phyloP scores from a whole-genome alignment of 2,113 vertebrate species.

The Hipposideros armiger region DNA sequence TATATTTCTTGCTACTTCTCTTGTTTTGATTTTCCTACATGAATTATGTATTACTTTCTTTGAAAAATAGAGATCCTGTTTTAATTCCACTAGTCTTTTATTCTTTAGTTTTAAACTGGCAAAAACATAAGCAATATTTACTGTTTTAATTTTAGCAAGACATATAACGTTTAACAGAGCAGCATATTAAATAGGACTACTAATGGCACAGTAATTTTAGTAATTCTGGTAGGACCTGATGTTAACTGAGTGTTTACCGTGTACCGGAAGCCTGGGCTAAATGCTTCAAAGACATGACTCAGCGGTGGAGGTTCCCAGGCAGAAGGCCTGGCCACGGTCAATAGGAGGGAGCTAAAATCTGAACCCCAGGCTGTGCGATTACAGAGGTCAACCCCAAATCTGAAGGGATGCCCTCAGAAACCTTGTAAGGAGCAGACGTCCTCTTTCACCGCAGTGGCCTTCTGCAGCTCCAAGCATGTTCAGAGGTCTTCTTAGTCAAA shows the following conservation, averaged over 20 bases:
- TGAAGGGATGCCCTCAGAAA: background rate
- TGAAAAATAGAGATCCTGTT: slow-evolving; percentile 45
- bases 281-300: background rate
- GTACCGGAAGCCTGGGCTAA: background rate
- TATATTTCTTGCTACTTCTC: slow-evolving; percentile 8
- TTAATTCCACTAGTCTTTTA: slow-evolving; percentile 24
- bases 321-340: background rate
- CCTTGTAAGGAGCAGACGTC: background rate
- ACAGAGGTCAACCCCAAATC: background rate
- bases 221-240: background rate
- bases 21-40: slow-evolving; percentile 38
- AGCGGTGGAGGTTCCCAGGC: background rate
- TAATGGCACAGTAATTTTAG: background rate
- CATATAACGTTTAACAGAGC: background rate
- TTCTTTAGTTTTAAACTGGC: slow-evolving; percentile 48
- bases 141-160: slow-evolving; percentile 32
- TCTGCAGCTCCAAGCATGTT: background rate
- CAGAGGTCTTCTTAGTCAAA: background rate
- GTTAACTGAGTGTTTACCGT: background rate
- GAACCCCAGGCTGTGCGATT: background rate
- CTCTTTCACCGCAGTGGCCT: background rate
- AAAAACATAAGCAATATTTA: slow-evolving; percentile 57
- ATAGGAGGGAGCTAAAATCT: background rate
- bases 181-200: background rate
- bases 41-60: slow-evolving; percentile 9